Evolutionary conservation across 1,140 invertebrate species (phyloP).

Genomic region (Sarcophaga bullata): DNA sequence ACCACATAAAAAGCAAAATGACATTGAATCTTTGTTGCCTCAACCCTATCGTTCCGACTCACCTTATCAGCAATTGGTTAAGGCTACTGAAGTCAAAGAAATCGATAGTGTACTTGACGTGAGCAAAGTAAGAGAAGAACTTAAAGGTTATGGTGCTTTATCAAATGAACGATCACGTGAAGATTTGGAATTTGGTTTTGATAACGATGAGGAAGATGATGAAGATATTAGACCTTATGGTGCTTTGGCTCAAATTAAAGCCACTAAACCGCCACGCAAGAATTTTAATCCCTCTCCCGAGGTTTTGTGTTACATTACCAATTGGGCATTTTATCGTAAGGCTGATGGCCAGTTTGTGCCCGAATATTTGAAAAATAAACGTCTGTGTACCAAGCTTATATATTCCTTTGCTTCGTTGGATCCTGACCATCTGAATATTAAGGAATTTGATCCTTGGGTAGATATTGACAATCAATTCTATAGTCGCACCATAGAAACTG

Average conservation of each 20-base stretch:
- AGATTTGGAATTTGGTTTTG: slow-evolving; percentile 18
- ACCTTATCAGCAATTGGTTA: slow-evolving; percentile 58
- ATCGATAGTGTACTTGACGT: slow-evolving; percentile 55
- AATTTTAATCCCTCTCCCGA: slow-evolving; percentile 55
- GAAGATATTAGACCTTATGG: slow-evolving; percentile 49
- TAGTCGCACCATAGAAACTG: slow-evolving; percentile 48
- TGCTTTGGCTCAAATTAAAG: slow-evolving; percentile 50
- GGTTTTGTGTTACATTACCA: slow-evolving; percentile 88
- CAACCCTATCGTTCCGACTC: slow-evolving; percentile 59
- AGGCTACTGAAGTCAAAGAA: slow-evolving; percentile 49
- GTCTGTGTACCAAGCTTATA: slow-evolving; percentile 86
- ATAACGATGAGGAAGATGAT: not conserved
- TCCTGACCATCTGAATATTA: slow-evolving; percentile 77
- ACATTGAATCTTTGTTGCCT: slow-evolving; percentile 44
- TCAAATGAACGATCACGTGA: slow-evolving; percentile 37
- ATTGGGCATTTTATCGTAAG: slow-evolving; percentile 88
- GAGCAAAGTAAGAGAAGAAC: slow-evolving; percentile 48
- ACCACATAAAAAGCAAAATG: slow-evolving; percentile 42
- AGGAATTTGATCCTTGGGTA: slow-evolving; percentile 84
- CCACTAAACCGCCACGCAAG: slow-evolving; percentile 42
- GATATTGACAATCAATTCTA: slow-evolving; percentile 85
- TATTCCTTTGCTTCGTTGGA: slow-evolving; percentile 91
- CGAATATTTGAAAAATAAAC: slow-evolving; percentile 78
- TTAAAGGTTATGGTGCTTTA: slow-evolving; percentile 51
- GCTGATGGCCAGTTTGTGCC: slow-evolving; percentile 85